Evolutionary conservation across 2,113 vertebrate species (phyloP).

Genomic region (Pardalotus punctatus): DNA sequence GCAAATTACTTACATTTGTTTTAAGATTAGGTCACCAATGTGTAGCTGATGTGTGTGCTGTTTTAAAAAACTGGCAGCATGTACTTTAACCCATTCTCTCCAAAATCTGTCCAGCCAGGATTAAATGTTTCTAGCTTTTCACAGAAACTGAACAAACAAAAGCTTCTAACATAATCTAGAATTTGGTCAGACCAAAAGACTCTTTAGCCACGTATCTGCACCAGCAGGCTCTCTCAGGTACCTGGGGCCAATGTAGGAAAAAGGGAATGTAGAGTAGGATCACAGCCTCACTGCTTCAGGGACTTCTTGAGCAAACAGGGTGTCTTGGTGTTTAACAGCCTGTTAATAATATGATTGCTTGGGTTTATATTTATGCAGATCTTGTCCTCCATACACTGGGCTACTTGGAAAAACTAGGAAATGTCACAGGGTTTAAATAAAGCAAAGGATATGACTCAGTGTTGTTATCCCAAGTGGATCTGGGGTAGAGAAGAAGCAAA

Average conservation of each 20-base stretch:
- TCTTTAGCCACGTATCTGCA: neutral
- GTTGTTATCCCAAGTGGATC: neutral
- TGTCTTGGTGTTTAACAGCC: neutral
- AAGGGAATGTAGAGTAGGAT: neutral
- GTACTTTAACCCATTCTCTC: neutral
- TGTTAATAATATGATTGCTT: neutral
- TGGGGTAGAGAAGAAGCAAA: neutral
- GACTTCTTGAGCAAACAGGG: neutral
- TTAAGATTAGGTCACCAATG: neutral
- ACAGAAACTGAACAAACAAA: neutral
- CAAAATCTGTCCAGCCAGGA: neutral
- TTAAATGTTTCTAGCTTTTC: neutral
- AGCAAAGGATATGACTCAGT: constrained; percentile 2
- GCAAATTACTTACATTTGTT: neutral
- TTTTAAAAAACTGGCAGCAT: neutral
- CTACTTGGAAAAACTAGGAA: neutral
- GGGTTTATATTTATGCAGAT: neutral
- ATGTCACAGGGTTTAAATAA: neutral
- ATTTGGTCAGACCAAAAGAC: neutral
- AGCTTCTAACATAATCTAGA: neutral
- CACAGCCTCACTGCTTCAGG: neutral
- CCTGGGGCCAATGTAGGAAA: neutral
- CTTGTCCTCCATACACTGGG: neutral
- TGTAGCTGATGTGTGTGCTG: neutral
- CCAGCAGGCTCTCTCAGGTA: neutral